These are phyloP conservation scores for Colletes latitarsis DNA, from an alignment of 1,140 invertebrate species.

Conservation along the genomic window DNA sequence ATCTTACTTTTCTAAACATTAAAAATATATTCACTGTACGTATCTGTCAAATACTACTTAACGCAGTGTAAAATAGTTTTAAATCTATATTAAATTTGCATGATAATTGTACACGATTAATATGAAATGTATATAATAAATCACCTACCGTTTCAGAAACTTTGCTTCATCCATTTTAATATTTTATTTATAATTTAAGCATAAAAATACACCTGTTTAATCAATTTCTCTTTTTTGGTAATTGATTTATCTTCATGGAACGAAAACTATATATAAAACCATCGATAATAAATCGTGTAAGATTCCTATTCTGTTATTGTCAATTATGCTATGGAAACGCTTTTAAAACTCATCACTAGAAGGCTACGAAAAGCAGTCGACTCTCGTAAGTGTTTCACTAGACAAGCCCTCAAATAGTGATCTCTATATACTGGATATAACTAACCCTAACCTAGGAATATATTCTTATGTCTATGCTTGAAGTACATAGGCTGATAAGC, in stretches of 20 bases:
- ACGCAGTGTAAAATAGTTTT: conserved; percentile 3
- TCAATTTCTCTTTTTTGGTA: conserved; percentile 6
- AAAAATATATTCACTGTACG: conserved; percentile 13
- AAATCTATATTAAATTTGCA: neutral
- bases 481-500: too few relatives aligned
- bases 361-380: neutral
- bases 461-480: too few relatives aligned
- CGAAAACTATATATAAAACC: neutral
- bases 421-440: too few relatives aligned
- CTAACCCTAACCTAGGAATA: too few relatives aligned
- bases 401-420: too few relatives aligned
- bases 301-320: neutral
- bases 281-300: neutral
- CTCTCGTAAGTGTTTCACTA: neutral
- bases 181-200: conserved; percentile 10
- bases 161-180: conserved; percentile 77
- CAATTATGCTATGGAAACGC: neutral
- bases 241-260: conserved; percentile 18
- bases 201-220: conserved; percentile 7
- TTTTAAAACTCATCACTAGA: neutral
- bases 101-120: conserved; percentile 4
- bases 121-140: neutral
- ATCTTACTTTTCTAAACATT: conserved; percentile 87
- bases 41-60: neutral
- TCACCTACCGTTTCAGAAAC: conserved; percentile 75